Evolutionary conservation across 1,140 invertebrate genomes (phyloP), one percentile per base, ranked within the genome.

Genomic region (Drosophila kurseongensis): DNA sequence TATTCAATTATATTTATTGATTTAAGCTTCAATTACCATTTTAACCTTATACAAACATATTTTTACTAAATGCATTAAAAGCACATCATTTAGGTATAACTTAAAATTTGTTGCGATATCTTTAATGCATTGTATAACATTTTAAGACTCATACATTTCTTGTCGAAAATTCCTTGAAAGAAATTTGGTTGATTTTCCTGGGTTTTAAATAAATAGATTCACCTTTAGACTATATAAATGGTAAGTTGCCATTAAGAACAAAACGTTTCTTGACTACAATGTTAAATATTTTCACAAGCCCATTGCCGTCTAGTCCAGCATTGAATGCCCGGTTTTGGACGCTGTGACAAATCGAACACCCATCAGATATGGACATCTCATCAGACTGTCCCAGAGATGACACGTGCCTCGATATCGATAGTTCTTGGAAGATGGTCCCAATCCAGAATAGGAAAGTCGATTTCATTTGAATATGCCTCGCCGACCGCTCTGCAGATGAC

Each of bases 291-390:
- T 74, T 41, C 16, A 52, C 42, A 35, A 35, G 16, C 40, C 51
- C 71, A 61, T 56, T 38, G 6, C 27, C 14, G 16, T 44, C 57
- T 40, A 57, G 62, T 47, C 55, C 55, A 60, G 50, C 48, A 75
- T 81, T 42, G n/a, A 63, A 52, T 78, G 57, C 14, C 78, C 76
- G 29, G 67, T 78, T 86, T 40, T 60, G 78, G 65, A 27, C 29
- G 40, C 47, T 75, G 82, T 76, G 78, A 85, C 82, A 85, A 85
- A 85, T 85, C 68, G 82, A 69, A 82, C 82, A 85, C 75, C 61
- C 61, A 60, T 51, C 82, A 36, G 9, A 82, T 86, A 78, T 86
- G 82, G 82, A 51, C 74, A 85, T 63, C 18, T 55, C 23, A 55
- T 67, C 78, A 58, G 56, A 57, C 51, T 72, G 58, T 55, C 41